phyloP scores from a whole-genome alignment of 2,113 vertebrate species.

The Forbesichthys agassizii region DNA sequence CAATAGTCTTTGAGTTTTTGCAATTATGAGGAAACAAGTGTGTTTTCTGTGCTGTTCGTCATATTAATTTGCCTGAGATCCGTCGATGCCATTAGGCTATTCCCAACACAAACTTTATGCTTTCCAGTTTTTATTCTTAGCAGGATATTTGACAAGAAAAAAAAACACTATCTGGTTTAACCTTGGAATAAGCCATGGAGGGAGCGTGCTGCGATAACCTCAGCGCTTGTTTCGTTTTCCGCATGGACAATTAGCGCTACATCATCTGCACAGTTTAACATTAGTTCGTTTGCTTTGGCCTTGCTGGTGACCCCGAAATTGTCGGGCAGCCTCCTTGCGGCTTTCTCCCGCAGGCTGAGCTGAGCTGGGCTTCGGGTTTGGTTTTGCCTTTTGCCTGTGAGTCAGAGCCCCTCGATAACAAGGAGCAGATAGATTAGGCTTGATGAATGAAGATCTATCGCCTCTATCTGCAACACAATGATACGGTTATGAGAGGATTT shows the following conservation, averaged over 20 bases:
- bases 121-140: constrained; percentile 38
- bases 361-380: neutral
- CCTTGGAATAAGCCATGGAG: constrained; percentile 41
- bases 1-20: neutral
- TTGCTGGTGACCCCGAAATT: constrained; percentile 50
- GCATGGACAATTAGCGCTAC: constrained; percentile 1
- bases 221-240: too few species aligned
- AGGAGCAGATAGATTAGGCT: constrained; percentile 70
- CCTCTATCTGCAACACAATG: constrained; percentile 64
- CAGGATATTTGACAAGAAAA: neutral
- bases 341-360: constrained; percentile 54
- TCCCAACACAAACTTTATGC: neutral
- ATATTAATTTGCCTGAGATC: neutral
- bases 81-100: neutral
- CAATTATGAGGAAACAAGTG: too few species aligned
- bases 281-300: constrained; percentile 16
- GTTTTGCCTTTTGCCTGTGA: constrained; percentile 1
- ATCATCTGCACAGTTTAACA: constrained; percentile 13
- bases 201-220: neutral
- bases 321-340: constrained; percentile 58
- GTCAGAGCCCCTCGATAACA: constrained; percentile 60
- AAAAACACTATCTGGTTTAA: constrained; percentile 28
- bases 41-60: too few species aligned
- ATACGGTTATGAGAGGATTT: constrained; percentile 64
- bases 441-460: constrained; percentile 67